Evolutionary conservation across 2,797 vertebrate species (phyloP).

Genomic region (Diceros bicornis): DNA sequence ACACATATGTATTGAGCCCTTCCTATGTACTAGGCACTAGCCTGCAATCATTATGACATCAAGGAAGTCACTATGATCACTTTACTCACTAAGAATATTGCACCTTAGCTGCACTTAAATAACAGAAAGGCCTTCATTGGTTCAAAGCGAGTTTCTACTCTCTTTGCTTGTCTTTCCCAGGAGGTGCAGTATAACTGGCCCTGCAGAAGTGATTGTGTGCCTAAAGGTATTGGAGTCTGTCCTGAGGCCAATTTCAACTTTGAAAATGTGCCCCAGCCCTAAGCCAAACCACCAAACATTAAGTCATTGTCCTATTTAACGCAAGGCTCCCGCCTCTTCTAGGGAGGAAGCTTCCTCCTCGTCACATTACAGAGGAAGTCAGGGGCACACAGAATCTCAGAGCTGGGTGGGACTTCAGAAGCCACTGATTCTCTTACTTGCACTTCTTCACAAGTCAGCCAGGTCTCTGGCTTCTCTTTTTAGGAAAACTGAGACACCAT

Average conservation of each 20-base stretch:
- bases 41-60: background rate
- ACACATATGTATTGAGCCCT: background rate
- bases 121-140: background rate
- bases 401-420: background rate
- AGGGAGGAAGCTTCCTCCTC: background rate
- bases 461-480: background rate
- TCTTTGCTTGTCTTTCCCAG: background rate
- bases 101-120: background rate
- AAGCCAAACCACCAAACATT: background rate
- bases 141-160: background rate
- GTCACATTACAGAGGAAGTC: background rate
- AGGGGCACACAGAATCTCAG: background rate
- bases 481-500: background rate
- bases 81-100: background rate
- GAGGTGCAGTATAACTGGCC: background rate
- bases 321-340: background rate
- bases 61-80: background rate
- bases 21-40: background rate
- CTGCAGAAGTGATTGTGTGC: background rate
- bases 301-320: conserved; percentile 3
- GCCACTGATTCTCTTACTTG: background rate
- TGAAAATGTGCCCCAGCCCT: background rate
- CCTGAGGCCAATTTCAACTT: background rate
- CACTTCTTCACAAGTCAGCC: background rate
- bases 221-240: background rate